A percentile compares a stretch with the other conserved stretches of the same genome.
These are phyloP conservation scores for Mormoops blainvillei DNA, from an alignment of 2,113 vertebrate species.

Conservation along the genomic window DNA sequence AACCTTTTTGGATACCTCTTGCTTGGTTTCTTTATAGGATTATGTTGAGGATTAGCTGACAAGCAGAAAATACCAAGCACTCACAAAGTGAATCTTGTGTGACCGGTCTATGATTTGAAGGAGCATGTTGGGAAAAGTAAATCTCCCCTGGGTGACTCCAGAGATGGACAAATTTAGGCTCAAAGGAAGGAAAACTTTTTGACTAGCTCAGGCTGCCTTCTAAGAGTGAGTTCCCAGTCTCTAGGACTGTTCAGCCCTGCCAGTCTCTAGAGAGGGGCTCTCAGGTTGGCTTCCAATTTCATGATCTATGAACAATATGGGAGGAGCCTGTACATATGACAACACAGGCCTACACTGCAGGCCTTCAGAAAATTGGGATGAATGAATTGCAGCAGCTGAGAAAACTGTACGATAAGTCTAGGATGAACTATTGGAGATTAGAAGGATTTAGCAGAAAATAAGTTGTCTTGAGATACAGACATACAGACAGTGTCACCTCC, in stretches of 20 bases:
- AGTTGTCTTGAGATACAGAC: background rate
- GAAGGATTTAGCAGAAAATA: background rate
- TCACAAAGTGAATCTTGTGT: background rate
- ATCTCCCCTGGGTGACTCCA: background rate
- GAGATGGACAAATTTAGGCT: background rate
- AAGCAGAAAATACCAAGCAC: background rate
- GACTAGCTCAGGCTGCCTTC: background rate
- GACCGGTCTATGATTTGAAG: background rate
- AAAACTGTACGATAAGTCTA: background rate
- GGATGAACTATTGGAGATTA: background rate
- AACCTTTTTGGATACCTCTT: background rate
- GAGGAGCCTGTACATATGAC: background rate
- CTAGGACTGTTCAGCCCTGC: background rate
- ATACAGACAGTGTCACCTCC: background rate
- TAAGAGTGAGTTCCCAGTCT: background rate
- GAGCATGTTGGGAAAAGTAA: background rate
- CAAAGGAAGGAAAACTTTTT: background rate
- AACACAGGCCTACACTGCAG: background rate
- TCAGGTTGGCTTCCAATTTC: background rate
- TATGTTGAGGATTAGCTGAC: background rate
- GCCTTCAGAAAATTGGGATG: background rate
- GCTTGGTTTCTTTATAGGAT: background rate
- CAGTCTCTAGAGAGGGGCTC: background rate
- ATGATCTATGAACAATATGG: background rate
- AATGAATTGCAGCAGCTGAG: background rate